Evolutionary conservation across 1,140 invertebrate species (phyloP).

Genomic region (Palaemon carinicauda): DNA sequence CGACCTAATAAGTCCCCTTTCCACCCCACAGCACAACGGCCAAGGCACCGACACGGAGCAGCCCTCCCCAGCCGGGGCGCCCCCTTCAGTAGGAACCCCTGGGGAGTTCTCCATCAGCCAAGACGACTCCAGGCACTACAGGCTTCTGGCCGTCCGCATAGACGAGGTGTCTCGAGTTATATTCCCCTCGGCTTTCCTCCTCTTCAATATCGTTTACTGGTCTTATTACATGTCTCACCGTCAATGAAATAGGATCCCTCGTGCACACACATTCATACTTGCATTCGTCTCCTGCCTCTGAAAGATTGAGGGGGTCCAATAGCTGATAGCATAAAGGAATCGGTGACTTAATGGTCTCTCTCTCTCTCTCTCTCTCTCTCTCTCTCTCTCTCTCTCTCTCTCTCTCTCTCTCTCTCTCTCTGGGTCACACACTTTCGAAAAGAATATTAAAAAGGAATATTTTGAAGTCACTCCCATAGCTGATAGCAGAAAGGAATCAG

Average conservation of each 20-base stretch:
- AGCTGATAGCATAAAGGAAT: too few relatives aligned
- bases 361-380: too few relatives aligned
- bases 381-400: too few relatives aligned
- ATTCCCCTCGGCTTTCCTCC: slow-evolving; percentile 57
- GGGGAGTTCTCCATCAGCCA: slow-evolving; percentile 44
- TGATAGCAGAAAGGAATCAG: too few relatives aligned
- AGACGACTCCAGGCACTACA: slow-evolving; percentile 34
- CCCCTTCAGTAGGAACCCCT: background rate
- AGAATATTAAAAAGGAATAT: too few relatives aligned
- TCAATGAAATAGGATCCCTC: background rate
- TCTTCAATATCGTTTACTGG: slow-evolving; percentile 60
- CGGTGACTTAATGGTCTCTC: too few relatives aligned
- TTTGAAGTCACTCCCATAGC: too few relatives aligned
- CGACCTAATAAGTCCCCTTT: background rate
- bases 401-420: too few relatives aligned
- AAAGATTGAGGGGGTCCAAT: too few relatives aligned
- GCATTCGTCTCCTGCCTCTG: background rate
- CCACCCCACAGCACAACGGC: background rate
- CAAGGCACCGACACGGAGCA: slow-evolving; percentile 7
- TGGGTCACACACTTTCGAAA: too few relatives aligned
- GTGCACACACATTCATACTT: background rate
- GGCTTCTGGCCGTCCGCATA: slow-evolving; percentile 42
- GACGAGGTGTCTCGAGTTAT: slow-evolving; percentile 50
- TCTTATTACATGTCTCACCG: slow-evolving; percentile 55
- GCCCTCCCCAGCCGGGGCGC: background rate